Percentiles rank a stretch among this genome's conserved stretches.
Conservation (phyloP, 2,113 vertebrate genomes). For the Sclerurus mexicanus region DNA sequence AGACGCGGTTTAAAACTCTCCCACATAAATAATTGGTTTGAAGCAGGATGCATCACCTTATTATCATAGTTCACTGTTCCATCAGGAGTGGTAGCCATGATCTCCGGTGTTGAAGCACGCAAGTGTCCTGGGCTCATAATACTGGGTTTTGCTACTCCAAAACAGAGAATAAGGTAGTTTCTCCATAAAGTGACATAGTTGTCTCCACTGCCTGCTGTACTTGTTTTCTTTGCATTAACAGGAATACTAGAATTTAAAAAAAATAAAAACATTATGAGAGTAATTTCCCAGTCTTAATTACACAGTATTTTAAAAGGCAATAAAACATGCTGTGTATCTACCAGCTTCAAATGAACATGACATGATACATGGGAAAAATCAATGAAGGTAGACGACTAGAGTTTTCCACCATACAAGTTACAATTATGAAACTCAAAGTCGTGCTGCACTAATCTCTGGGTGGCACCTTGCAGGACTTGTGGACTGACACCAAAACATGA, state of each 20-base stretch:
- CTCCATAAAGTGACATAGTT: conserved; percentile 95
- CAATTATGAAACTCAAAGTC: neutral
- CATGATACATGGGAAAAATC: neutral
- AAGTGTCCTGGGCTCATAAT: conserved; percentile 98
- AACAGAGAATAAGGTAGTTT: conserved; percentile 97
- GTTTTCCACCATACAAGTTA: neutral
- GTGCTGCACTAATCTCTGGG: neutral
- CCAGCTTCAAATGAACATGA: neutral
- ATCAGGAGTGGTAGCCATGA: conserved; percentile 94
- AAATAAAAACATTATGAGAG: neutral
- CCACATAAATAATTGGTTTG: conserved; percentile 9
- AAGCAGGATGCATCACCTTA: conserved; percentile 81
- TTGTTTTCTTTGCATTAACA: conserved; percentile 96
- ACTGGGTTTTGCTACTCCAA: conserved; percentile 95
- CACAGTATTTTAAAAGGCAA: neutral
- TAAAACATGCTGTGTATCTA: neutral
- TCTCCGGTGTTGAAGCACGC: conserved; percentile 94
- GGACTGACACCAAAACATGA: neutral
- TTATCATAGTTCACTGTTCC: conserved; percentile 95
- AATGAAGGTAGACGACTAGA: neutral
- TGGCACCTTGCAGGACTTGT: neutral
- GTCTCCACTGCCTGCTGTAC: conserved; percentile 86
- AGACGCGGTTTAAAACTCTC: neutral
- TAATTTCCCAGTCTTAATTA: neutral
- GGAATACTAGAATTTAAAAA: conserved; percentile 84